Percentiles rank a stretch among this genome's conserved stretches.
phyloP scores from a whole-genome alignment of 2,797 vertebrate species.

The Poliocrania exsul region DNA sequence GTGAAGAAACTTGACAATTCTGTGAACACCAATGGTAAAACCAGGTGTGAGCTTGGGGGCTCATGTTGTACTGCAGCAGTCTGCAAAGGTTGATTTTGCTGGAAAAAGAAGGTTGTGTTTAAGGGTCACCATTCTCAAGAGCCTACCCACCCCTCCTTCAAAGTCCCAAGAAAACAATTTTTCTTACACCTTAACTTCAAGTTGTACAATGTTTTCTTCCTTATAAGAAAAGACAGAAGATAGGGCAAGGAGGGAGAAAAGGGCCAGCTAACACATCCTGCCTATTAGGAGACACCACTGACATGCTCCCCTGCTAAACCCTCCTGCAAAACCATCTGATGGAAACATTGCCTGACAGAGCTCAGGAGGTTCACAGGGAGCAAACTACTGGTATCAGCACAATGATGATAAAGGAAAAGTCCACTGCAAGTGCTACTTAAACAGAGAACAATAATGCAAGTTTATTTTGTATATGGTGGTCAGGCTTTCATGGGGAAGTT shows the following conservation, averaged over 20 bases:
- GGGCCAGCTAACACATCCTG: not conserved
- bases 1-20: not conserved
- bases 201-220: not conserved
- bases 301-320: not conserved
- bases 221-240: not conserved
- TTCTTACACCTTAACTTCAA: not conserved
- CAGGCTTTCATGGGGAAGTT: not conserved
- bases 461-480: not conserved
- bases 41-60: not conserved
- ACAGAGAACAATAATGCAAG: not conserved
- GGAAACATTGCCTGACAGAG: not conserved
- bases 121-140: not conserved
- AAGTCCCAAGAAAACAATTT: not conserved
- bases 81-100: not conserved
- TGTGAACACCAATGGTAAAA: accelerated
- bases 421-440: not conserved
- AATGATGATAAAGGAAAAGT: not conserved
- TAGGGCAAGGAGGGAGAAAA: not conserved
- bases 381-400: not conserved
- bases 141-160: not conserved
- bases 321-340: not conserved
- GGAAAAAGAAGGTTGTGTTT: not conserved
- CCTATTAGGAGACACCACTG: not conserved
- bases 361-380: not conserved
- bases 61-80: accelerated